A percentile compares a stretch with the other conserved stretches of the same genome.
phyloP scores from a whole-genome alignment of 2,113 vertebrate species.

The Cyphotilapia sp. region DNA sequence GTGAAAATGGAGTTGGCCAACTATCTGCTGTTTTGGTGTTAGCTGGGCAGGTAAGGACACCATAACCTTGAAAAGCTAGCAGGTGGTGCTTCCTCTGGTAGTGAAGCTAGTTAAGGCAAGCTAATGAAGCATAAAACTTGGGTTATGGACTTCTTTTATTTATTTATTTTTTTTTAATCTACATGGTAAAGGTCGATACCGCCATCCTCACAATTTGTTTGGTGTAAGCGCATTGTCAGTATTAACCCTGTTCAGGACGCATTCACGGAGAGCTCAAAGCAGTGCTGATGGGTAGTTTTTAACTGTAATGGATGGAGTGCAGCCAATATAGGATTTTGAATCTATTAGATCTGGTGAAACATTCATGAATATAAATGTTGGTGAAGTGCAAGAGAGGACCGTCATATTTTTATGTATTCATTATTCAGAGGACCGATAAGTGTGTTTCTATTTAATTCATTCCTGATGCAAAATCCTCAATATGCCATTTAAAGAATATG shows the following conservation, averaged over 20 bases:
- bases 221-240: background rate
- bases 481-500: background rate
- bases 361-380: background rate
- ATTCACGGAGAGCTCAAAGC: background rate
- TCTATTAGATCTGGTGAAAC: background rate
- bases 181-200: constrained; percentile 25
- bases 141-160: constrained; percentile 27
- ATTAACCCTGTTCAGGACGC: background rate
- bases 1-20: background rate
- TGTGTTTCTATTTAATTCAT: background rate
- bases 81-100: constrained; percentile 51
- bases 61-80: constrained; percentile 42
- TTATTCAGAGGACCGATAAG: background rate
- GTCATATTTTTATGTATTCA: background rate
- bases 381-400: background rate
- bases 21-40: constrained; percentile 12
- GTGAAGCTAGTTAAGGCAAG: constrained; percentile 18
- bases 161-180: background rate
- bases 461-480: background rate
- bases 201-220: background rate
- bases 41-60: constrained; percentile 14
- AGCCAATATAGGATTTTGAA: background rate
- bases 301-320: background rate
- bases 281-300: background rate
- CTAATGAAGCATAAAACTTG: constrained; percentile 41